A percentile compares a stretch with the other conserved stretches of the same genome.
Evolutionary conservation across 2,113 vertebrate species (phyloP).

Genomic region (Channa maculata): DNA sequence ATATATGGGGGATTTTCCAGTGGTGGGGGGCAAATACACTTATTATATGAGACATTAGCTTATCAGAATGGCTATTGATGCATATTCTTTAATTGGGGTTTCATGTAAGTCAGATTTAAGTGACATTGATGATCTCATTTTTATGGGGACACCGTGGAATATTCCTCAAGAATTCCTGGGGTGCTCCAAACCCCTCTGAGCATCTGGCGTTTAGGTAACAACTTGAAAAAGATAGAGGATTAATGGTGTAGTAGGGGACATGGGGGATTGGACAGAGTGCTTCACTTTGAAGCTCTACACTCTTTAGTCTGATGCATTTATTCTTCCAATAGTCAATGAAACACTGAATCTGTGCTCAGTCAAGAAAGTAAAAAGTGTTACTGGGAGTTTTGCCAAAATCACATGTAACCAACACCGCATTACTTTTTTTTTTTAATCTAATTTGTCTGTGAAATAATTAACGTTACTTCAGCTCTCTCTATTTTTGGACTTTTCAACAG

Average conservation of each 20-base stretch:
- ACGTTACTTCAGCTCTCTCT: constrained; percentile 17
- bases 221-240: constrained; percentile 59
- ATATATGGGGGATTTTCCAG: constrained; percentile 26
- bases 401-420: neutral
- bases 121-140: constrained; percentile 32
- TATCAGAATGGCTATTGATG: neutral
- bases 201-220: constrained; percentile 57
- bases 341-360: constrained; percentile 5
- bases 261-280: constrained; percentile 45
- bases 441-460: neutral
- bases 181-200: constrained; percentile 15
- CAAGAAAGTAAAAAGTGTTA: neutral
- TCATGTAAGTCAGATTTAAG: constrained; percentile 26
- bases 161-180: constrained; percentile 40
- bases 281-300: constrained; percentile 46
- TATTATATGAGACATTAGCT: constrained; percentile 6
- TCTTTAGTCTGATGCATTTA: constrained; percentile 34
- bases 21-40: neutral
- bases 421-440: neutral
- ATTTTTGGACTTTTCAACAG: neutral
- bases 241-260: constrained; percentile 52
- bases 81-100: constrained; percentile 22
- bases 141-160: constrained; percentile 15
- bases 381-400: constrained; percentile 1
- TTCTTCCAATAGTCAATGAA: constrained; percentile 40